phyloP scores from a whole-genome alignment of 2,888 invertebrate species.

The Lampropteryx suffumata region DNA sequence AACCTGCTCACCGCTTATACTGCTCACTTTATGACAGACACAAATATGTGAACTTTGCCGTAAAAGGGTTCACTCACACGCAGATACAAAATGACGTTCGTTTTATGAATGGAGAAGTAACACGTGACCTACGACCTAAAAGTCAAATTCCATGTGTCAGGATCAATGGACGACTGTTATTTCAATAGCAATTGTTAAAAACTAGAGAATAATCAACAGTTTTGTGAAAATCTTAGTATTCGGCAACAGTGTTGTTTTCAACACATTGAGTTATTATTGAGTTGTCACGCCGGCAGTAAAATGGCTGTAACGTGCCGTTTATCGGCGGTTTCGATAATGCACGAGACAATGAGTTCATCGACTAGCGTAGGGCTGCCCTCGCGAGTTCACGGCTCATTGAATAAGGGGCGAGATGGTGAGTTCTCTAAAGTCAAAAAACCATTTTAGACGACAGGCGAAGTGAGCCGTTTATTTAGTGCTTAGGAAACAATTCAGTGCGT shows the following conservation, averaged over 20 bases:
- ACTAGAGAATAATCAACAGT: too few species aligned
- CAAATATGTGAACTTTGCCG: too few species aligned
- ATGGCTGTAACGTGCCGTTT: conserved; percentile 36
- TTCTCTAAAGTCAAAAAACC: neutral
- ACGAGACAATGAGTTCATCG: conserved; percentile 59
- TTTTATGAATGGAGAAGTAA: too few species aligned
- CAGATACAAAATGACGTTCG: too few species aligned
- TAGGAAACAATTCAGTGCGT: neutral
- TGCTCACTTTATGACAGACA: too few species aligned
- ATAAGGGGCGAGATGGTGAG: neutral
- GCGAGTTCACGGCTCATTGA: conserved; percentile 7
- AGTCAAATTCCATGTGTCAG: too few species aligned
- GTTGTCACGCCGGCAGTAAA: conserved; percentile 23
- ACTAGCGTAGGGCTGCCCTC: conserved; percentile 36
- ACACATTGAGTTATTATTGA: conserved; percentile 6
- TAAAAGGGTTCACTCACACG: too few species aligned
- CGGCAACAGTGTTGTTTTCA: conserved; percentile 1
- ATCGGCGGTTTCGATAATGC: conserved; percentile 46
- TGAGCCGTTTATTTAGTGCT: neutral
- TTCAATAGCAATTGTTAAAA: too few species aligned
- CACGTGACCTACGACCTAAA: too few species aligned
- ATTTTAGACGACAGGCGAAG: neutral
- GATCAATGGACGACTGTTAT: too few species aligned
- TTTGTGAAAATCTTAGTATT: neutral
- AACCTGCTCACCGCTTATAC: too few species aligned